Evolutionary conservation across 2,888 invertebrate genomes (phyloP), one percentile per base, ranked within the genome.

Genomic region (Drosophila cyrtoloma): DNA sequence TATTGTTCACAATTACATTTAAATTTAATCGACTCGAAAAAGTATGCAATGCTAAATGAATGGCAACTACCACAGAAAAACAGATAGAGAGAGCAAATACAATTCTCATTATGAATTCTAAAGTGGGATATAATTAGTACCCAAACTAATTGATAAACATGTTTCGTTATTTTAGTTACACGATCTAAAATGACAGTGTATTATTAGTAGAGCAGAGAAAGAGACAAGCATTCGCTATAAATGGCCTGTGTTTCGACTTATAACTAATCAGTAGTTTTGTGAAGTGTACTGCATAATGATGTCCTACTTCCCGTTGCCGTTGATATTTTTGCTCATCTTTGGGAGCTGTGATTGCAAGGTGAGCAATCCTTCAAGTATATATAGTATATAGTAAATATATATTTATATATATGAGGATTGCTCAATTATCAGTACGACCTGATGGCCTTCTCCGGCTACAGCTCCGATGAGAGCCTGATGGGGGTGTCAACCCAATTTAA

Each of bases 11-110:
- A 39, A 26, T 35, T 39, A 28, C 39, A 77, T 77, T 53, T 59
- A 42, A 81, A 64, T 68, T 72, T 68, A 77, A 64, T 67, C 44
- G 60, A 42, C 75, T 47, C 30, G 19, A 67, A 64, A 71, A 67
- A 71, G 81, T 78, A 77, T 81, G 75, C 75, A 70, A 77, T 57
- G 62, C 26, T 33, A 58, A 61, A 52, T 61, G 14, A 30, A 32
- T 14, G 30, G 16, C 14, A 14, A n/a, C 19, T 32, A 16, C 5
- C 26, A 26, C 47, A 7, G 9, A 1, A 2, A 22, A 1, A 47
- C 4, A 22, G 3, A 47, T 3, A 7, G 2, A 47, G 22, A 22
- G 1, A 22, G 6, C 5, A 47, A 47, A 47, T 9, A 16, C 22
- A 22, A 26, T 26, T 47, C 16, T 47, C 16, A 2, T 26, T 47